phyloP scores from a whole-genome alignment of 1,140 invertebrate genomes.

The Ephestia elutella region DNA sequence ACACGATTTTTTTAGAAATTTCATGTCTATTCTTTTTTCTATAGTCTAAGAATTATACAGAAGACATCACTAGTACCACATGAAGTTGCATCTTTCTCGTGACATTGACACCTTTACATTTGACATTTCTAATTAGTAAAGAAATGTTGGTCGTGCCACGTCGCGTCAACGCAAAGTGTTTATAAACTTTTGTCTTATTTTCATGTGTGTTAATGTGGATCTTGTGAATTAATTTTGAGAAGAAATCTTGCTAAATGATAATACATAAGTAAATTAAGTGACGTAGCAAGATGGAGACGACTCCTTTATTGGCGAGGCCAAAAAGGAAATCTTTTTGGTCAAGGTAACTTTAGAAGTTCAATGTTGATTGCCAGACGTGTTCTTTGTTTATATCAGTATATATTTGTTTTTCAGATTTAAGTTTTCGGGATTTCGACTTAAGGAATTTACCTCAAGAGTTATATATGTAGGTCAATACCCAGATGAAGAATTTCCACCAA shows the following conservation, averaged over 20 bases:
- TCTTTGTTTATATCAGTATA: slow-evolving; percentile 21
- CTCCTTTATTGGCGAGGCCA: slow-evolving; percentile 57
- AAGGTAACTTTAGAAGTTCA: slow-evolving; percentile 38
- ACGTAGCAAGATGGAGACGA: slow-evolving; percentile 53
- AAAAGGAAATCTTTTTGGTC: slow-evolving; percentile 65
- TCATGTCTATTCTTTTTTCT: too few relatives aligned
- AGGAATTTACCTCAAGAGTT: slow-evolving; percentile 55
- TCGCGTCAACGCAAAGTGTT: slow-evolving; percentile 2
- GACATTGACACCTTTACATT: too few relatives aligned
- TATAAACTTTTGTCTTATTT: slow-evolving; percentile 15
- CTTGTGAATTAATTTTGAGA: background rate
- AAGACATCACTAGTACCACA: background rate
- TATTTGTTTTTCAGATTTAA: slow-evolving; percentile 50
- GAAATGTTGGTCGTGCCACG: too few relatives aligned
- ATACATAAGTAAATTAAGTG: slow-evolving; percentile 9
- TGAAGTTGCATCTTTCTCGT: too few relatives aligned
- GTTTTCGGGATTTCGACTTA: slow-evolving; percentile 50
- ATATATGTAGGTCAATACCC: slow-evolving; percentile 72
- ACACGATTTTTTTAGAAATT: too few relatives aligned
- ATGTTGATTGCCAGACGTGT: slow-evolving; percentile 7
- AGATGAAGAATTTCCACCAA: slow-evolving; percentile 91
- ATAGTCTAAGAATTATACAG: too few relatives aligned
- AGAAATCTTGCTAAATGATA: slow-evolving; percentile 3
- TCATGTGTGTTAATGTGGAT: slow-evolving; percentile 16
- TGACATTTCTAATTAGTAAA: too few relatives aligned